phyloP scores from a whole-genome alignment of 2,888 invertebrate genomes.

The Baronia brevicornis region DNA sequence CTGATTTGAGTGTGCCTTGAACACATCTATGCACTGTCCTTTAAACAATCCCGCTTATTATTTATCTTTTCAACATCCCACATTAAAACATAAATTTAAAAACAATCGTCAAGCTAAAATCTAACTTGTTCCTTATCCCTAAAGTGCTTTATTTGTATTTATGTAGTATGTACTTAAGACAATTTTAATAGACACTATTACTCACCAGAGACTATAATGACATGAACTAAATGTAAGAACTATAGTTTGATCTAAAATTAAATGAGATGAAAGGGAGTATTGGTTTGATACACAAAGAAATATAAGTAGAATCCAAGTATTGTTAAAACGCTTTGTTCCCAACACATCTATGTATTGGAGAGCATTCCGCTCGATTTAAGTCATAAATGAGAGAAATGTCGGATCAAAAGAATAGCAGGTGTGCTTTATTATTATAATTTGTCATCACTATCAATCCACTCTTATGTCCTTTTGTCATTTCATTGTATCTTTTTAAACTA shows the following conservation, averaged over 20 bases:
- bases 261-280: slow-evolving; percentile 71
- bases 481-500: slow-evolving; percentile 45
- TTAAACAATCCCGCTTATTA: slow-evolving; percentile 68
- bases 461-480: slow-evolving; percentile 53
- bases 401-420: slow-evolving; percentile 75
- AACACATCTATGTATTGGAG: slow-evolving; percentile 61
- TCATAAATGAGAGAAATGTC: slow-evolving; percentile 75
- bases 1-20: slow-evolving; percentile 51
- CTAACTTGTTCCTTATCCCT: slow-evolving; percentile 11
- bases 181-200: slow-evolving; percentile 27
- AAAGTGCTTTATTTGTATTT: slow-evolving; percentile 19
- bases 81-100: slow-evolving; percentile 27
- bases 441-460: slow-evolving; percentile 60
- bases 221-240: slow-evolving; percentile 69
- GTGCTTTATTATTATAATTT: slow-evolving; percentile 70
- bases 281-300: slow-evolving; percentile 65
- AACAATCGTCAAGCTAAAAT: slow-evolving; percentile 19
- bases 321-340: slow-evolving; percentile 68
- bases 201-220: slow-evolving; percentile 66
- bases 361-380: slow-evolving; percentile 69
- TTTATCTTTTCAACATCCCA: slow-evolving; percentile 57
- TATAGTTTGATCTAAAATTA: slow-evolving; percentile 73
- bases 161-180: slow-evolving; percentile 26
- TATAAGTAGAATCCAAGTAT: slow-evolving; percentile 58
- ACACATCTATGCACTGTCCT: slow-evolving; percentile 53